Percentiles rank a stretch among this genome's conserved stretches.
Evolutionary conservation across 2,888 invertebrate genomes (phyloP).

Genomic region (Epinotia nisella): DNA sequence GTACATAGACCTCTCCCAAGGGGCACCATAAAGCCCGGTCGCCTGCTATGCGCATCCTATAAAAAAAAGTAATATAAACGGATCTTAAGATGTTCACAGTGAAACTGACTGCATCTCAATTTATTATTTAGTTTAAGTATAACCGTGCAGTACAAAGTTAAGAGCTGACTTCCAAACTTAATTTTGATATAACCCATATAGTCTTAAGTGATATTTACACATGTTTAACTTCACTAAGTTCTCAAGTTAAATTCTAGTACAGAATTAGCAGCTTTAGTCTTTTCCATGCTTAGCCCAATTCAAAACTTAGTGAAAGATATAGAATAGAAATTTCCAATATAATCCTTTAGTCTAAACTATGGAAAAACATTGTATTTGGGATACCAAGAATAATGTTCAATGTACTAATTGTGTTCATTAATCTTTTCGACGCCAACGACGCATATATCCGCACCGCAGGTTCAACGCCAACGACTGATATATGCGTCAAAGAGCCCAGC

Average conservation of each 20-base stretch:
- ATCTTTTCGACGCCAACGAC: too few relatives aligned
- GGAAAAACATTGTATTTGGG: neutral
- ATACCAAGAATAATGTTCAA: neutral
- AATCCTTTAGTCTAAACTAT: neutral
- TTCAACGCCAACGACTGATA: too few relatives aligned
- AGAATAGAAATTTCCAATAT: neutral
- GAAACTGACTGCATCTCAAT: neutral
- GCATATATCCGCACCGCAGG: too few relatives aligned
- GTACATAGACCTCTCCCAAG: neutral
- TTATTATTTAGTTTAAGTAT: neutral
- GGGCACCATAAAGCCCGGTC: neutral
- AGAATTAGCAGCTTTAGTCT: neutral
- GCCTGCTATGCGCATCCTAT: too few relatives aligned
- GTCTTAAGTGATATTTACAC: conserved; percentile 7
- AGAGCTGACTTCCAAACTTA: neutral
- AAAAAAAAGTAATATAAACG: too few relatives aligned
- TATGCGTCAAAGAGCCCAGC: too few relatives aligned
- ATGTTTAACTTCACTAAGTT: neutral
- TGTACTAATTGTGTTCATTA: conserved; percentile 5
- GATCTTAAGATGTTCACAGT: neutral
- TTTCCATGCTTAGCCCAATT: neutral
- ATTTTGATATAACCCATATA: conserved; percentile 1
- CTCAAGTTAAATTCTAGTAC: neutral
- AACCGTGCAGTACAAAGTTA: neutral
- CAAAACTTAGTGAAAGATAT: neutral